Evolutionary conservation across 2,797 vertebrate species (phyloP).

Genomic region (Premnoplex brunnescens): DNA sequence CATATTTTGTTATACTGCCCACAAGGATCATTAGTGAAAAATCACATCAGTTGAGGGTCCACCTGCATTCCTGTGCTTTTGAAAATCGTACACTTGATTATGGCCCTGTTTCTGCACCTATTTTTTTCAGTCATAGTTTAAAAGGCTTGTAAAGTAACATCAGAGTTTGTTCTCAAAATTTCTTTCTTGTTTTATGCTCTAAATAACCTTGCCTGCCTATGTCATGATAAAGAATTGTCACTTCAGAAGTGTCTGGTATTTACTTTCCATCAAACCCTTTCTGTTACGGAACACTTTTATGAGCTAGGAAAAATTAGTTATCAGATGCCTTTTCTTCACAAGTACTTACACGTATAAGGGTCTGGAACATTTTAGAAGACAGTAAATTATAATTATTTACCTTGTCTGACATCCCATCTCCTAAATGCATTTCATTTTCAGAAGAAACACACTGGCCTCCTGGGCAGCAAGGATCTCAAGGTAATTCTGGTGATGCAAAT

Average conservation of each 20-base stretch:
- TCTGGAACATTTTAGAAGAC: background rate
- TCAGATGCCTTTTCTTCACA: background rate
- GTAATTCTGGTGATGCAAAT: background rate
- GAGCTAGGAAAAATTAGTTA: background rate
- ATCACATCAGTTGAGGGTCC: fast-evolving
- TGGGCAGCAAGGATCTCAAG: background rate
- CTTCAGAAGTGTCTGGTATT: background rate
- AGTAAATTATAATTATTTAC: background rate
- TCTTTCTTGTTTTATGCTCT: background rate
- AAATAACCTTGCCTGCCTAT: background rate
- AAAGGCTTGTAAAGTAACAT: background rate
- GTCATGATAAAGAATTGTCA: background rate
- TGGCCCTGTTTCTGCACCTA: background rate
- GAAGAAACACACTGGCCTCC: background rate
- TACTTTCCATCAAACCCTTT: background rate
- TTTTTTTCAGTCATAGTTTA: background rate
- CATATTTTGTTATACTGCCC: background rate
- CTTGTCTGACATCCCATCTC: background rate
- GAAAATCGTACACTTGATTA: background rate
- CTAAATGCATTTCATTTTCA: background rate
- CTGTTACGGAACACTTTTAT: background rate
- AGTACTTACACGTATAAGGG: background rate
- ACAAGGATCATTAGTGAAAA: background rate
- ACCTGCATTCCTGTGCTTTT: background rate
- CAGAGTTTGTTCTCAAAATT: background rate